Percentiles rank a stretch among this genome's conserved stretches.
Evolutionary conservation across 2,113 vertebrate genomes (phyloP).

Genomic region (Polypterus senegalus): DNA sequence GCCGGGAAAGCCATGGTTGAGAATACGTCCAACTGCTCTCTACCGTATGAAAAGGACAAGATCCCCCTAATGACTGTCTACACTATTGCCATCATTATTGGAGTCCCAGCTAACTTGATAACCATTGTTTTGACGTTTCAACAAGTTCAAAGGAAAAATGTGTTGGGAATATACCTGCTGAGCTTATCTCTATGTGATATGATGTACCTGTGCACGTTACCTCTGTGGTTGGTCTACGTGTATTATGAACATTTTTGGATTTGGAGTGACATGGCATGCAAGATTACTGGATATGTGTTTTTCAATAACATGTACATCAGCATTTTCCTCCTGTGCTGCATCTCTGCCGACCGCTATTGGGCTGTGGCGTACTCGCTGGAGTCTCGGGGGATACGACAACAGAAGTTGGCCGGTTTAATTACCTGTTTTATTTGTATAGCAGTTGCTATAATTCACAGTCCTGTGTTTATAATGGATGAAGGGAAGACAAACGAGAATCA

Average conservation of each 20-base stretch:
- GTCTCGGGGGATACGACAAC: slow-evolving; percentile 40
- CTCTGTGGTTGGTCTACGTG: slow-evolving; percentile 66
- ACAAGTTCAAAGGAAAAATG: slow-evolving; percentile 50
- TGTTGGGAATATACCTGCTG: slow-evolving; percentile 67
- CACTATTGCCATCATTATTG: slow-evolving; percentile 45
- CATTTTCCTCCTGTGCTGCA: slow-evolving; percentile 69
- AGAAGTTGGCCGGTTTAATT: slow-evolving; percentile 25
- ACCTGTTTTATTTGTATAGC: slow-evolving; percentile 20
- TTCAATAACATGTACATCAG: slow-evolving; percentile 94
- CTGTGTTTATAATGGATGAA: slow-evolving; percentile 39
- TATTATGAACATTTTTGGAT: slow-evolving; percentile 38
- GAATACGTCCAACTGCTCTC: slow-evolving; percentile 2
- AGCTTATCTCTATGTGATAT: slow-evolving; percentile 70
- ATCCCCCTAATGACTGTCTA: slow-evolving; percentile 50
- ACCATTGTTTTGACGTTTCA: slow-evolving; percentile 48
- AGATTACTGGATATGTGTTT: slow-evolving; percentile 65
- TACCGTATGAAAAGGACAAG: slow-evolving; percentile 30
- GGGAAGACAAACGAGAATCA: accelerated
- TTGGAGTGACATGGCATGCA: slow-evolving; percentile 39
- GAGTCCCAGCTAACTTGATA: slow-evolving; percentile 63
- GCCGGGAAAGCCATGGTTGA: not conserved
- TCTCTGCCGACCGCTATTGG: slow-evolving; percentile 73
- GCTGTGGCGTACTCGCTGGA: slow-evolving; percentile 59
- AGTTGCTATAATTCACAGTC: slow-evolving; percentile 38
- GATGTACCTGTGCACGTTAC: slow-evolving; percentile 66